Evolutionary conservation across 1,140 invertebrate genomes (phyloP), one percentile per base, ranked within the genome.

Genomic region (Hycleus phaleratus): DNA sequence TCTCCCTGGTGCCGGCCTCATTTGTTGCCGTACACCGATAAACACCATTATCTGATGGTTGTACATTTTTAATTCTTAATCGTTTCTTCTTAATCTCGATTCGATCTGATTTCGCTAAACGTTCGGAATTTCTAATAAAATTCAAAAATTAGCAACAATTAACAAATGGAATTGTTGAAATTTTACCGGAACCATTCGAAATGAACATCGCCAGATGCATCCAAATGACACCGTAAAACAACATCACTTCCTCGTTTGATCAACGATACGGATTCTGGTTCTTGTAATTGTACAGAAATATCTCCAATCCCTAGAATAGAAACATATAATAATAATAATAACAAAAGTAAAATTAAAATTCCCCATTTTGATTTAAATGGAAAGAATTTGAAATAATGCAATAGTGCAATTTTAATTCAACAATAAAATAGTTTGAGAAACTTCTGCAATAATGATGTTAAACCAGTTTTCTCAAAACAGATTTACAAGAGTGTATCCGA

Each of bases 161-260:
- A 10, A 10, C 1, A 26, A 26, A 46, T 24, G 4, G 12, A 10
- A 10, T 26, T 46, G 1, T 49, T n/a, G 39, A 49, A 12, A 49
- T 58, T 75, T 71, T 70, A 83, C 82, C 79, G 81, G 75, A 85
- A 89, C 88, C 88, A 91, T 68, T 88, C 81, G 65, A 85, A 82
- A 60, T 78, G 75, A 44, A 89, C 81, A 53, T 87, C 83, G 18
- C 85, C 83, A 61, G 83, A 86, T 24, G 86, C 87, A 39, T 87
- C 84, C 50, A 86, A 82, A 63, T 85, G 82, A 75, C 88, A 91
- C 61, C 83, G 81, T 38, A 91, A 76, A 47, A 82, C 77, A 49
- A 90, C 75, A 61, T 89, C 83, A 49, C 67, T 75, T 50, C 83
- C 84, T 55, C 73, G 67, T 49, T 62, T 71, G 40, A 87, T 76